Evolutionary conservation across 2,113 vertebrate species (phyloP), one percentile per base, ranked within the genome.

Genomic region (Rhea pennata): DNA sequence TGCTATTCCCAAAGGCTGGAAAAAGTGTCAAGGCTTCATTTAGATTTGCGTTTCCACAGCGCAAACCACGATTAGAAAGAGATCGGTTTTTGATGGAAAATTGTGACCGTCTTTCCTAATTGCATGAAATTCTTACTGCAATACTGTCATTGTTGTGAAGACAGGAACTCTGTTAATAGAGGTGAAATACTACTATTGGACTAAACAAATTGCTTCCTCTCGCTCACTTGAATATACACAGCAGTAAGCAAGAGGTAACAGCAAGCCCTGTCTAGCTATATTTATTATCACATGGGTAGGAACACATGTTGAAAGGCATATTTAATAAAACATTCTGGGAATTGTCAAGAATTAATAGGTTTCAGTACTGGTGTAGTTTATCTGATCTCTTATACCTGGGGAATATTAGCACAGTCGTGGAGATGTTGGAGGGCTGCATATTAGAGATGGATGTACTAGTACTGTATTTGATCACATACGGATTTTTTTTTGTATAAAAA

Each of bases 31-130:
- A 5, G 78, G 42, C 67, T 72, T 71, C 67, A 15, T 46, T 79
- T 33, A 26, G 44, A 15, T 44, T 73, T 50, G 2, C 5, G 0
- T 7, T 2, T 3, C 4, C 1, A 1, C 1, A 0, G 48, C 23
- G 7, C 22, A 58, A 62, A 31, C 66, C 58, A 6, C 2, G 1
- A 7, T 26, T 50, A 5, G 36, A 90, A 46, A 69, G n/a, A 1
- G 1, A 22, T 21, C 7, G 0, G 59, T 9, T 76, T 90, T 59
- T n/a, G 51, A 7, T 22, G 21, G 39, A 51, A 39, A 54, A 23
- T 20, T 6, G 21, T 26, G 31, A 59, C 9, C 6, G 0, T 58
- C 24, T 23, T 44, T 42, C 44, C 67, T 48, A 26, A 8, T 14
- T 6, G 22, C 0, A 0, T 14, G 36, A 54, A 39, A 39, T 54